Evolutionary conservation across 2,888 invertebrate genomes (phyloP).

Genomic region (Notodonta ziczac): DNA sequence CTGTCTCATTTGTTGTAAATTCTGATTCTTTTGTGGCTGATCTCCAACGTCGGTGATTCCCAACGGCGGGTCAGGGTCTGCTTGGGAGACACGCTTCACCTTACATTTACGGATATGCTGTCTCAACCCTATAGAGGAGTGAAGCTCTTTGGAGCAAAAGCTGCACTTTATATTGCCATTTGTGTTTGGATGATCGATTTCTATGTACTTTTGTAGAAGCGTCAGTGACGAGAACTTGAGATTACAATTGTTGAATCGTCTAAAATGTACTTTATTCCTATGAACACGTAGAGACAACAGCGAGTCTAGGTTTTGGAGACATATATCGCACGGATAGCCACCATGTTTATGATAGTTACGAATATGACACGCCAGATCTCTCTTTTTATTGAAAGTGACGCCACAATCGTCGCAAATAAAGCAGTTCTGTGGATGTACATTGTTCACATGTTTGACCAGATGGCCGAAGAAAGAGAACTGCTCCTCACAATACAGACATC

Average conservation of each 20-base stretch:
- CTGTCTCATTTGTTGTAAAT: slow-evolving; percentile 7
- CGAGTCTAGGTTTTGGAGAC: too few relatives aligned
- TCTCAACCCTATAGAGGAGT: slow-evolving; percentile 66
- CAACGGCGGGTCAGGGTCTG: too few relatives aligned
- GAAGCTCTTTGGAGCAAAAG: slow-evolving; percentile 61
- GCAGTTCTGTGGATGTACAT: slow-evolving; percentile 6
- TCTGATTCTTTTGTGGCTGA: too few relatives aligned
- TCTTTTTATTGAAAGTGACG: slow-evolving; percentile 60
- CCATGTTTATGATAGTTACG: slow-evolving; percentile 47
- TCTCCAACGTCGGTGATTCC: slow-evolving; percentile 43
- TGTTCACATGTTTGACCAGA: too few relatives aligned
- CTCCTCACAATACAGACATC: too few relatives aligned
- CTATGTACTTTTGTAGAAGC: slow-evolving; percentile 51
- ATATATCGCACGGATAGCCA: too few relatives aligned
- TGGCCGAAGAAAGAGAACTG: too few relatives aligned
- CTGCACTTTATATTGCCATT: slow-evolving; percentile 59
- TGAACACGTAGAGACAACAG: too few relatives aligned
- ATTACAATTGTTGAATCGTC: too few relatives aligned
- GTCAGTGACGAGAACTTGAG: too few relatives aligned
- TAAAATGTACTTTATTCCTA: too few relatives aligned
- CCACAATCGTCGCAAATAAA: slow-evolving; percentile 70
- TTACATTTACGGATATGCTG: slow-evolving; percentile 40
- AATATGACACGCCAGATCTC: slow-evolving; percentile 61
- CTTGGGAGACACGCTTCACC: slow-evolving; percentile 60
- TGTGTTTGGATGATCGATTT: too few relatives aligned